These are phyloP conservation scores for Rhopalosiphum maidis DNA, from an alignment of 1,140 invertebrate genomes.

Conservation along the genomic window DNA sequence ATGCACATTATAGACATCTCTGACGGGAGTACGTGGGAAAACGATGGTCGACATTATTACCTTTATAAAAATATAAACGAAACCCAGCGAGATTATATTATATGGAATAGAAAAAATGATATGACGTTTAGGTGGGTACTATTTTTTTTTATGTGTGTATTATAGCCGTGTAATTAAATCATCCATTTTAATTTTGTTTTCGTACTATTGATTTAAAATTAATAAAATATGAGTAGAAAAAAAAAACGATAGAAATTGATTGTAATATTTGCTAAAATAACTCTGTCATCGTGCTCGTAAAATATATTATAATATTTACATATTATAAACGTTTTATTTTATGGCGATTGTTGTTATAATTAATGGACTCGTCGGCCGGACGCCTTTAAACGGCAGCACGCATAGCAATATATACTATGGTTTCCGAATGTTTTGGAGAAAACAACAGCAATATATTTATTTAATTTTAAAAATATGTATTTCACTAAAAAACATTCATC, in stretches of 20 bases:
- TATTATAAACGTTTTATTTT: neutral
- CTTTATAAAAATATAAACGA: neutral
- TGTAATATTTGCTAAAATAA: neutral
- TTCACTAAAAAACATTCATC: neutral
- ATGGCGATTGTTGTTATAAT: neutral
- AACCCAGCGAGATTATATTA: too few relatives aligned
- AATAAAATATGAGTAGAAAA: neutral
- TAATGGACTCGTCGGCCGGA: neutral
- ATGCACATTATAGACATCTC: neutral
- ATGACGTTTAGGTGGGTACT: neutral
- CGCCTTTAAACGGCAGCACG: neutral
- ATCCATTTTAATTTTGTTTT: neutral
- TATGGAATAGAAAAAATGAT: too few relatives aligned
- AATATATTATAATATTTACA: constrained; percentile 9
- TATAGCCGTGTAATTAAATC: neutral
- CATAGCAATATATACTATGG: neutral
- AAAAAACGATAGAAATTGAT: neutral
- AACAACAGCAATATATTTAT: neutral
- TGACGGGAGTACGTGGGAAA: too few relatives aligned
- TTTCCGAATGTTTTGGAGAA: neutral
- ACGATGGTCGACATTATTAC: too few relatives aligned
- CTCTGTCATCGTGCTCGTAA: neutral
- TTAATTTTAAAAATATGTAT: neutral
- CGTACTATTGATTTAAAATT: neutral
- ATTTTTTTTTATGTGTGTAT: neutral